These are phyloP conservation scores for Eidolon helvum DNA, from an alignment of 2,113 vertebrate genomes.

Conservation along the genomic window DNA sequence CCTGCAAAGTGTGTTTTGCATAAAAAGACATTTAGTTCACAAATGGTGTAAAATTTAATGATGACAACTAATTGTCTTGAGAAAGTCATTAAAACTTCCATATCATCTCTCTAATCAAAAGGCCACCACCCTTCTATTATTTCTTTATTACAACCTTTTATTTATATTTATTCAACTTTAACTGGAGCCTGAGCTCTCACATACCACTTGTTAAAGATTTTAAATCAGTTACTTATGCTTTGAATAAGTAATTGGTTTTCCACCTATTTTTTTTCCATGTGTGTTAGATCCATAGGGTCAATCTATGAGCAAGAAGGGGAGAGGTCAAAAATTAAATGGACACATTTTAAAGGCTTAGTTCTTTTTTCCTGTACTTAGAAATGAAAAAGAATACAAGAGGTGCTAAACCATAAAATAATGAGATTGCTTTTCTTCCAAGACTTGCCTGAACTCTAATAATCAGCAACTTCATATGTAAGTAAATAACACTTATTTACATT, in stretches of 20 bases:
- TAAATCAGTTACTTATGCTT: conserved; percentile 58
- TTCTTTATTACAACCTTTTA: conserved; percentile 75
- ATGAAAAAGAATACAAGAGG: neutral
- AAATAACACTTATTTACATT: conserved; percentile 40
- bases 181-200: conserved; percentile 42
- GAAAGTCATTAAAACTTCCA: conserved; percentile 75
- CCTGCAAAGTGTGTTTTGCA: conserved; percentile 61
- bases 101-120: conserved; percentile 70
- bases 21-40: conserved; percentile 62
- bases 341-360: neutral
- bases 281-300: neutral
- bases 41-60: conserved; percentile 73
- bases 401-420: neutral
- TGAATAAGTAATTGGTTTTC: conserved; percentile 56
- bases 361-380: neutral
- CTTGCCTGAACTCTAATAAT: neutral
- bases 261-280: neutral
- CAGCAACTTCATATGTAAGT: neutral
- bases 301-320: neutral
- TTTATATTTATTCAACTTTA: conserved; percentile 79
- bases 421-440: conserved; percentile 6
- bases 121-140: conserved; percentile 64
- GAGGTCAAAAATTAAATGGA: neutral
- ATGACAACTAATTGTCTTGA: conserved; percentile 62
- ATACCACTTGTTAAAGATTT: conserved; percentile 65